A percentile compares a stretch with the other conserved stretches of the same genome.
These are phyloP conservation scores for Oryzaephilus surinamensis DNA, from an alignment of 1,140 invertebrate genomes.

Conservation along the genomic window DNA sequence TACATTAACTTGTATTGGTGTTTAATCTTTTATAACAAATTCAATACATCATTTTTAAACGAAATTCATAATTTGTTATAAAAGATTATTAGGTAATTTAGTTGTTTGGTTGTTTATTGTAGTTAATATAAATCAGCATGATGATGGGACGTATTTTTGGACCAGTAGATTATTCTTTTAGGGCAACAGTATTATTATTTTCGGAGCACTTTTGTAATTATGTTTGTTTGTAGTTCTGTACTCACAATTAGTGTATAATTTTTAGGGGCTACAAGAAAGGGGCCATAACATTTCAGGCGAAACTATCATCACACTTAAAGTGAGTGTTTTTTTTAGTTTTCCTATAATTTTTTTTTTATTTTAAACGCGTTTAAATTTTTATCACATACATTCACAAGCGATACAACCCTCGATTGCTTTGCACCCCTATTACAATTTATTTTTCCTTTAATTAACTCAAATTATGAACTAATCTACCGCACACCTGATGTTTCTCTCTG, in stretches of 20 bases:
- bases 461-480: no score
- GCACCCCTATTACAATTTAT: no score
- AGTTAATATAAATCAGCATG: conserved; percentile 1
- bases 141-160: conserved; percentile 7
- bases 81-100: no score
- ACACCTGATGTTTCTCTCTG: conserved; percentile 10
- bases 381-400: neutral
- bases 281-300: conserved; percentile 81
- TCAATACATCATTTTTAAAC: no score
- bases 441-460: no score
- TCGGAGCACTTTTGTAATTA: no score
- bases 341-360: neutral
- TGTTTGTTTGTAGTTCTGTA: conserved; percentile 17
- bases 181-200: neutral
- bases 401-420: neutral
- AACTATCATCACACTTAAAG: conserved; percentile 81
- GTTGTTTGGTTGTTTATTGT: neutral
- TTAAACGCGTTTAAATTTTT: neutral
- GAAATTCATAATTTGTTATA: no score
- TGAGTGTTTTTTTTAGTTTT: conserved; percentile 45
- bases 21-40: no score
- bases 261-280: conserved; percentile 73
- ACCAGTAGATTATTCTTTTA: conserved; percentile 6
- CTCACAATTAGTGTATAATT: conserved; percentile 40
- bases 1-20: no score